A percentile compares a stretch with the other conserved stretches of the same genome.
Evolutionary conservation across 2,888 invertebrate species (phyloP).

Genomic region (Athetis lepigone): DNA sequence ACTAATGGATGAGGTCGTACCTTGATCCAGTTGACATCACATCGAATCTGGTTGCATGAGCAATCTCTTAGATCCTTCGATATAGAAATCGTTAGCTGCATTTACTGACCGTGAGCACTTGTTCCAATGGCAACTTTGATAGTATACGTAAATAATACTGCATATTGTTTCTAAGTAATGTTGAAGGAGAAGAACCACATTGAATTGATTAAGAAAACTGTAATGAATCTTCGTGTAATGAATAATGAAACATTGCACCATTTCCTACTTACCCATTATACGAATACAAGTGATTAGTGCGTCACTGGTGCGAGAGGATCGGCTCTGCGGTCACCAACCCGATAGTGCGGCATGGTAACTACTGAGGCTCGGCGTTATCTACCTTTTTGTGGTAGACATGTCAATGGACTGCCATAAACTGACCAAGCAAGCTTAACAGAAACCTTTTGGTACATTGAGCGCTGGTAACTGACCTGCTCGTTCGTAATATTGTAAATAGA

Average conservation of each 20-base stretch:
- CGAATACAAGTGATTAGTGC: slow-evolving; percentile 34
- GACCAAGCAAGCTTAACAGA: slow-evolving; percentile 7
- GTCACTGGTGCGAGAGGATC: slow-evolving; percentile 25
- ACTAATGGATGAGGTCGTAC: slow-evolving; percentile 82
- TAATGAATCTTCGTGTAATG: slow-evolving; percentile 49
- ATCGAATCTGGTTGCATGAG: slow-evolving; percentile 71
- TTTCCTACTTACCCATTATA: slow-evolving; percentile 32
- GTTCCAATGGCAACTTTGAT: slow-evolving; percentile 34
- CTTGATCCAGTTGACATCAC: slow-evolving; percentile 84
- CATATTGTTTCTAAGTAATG: slow-evolving; percentile 5
- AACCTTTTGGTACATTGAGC: slow-evolving; percentile 10
- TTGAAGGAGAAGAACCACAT: slow-evolving; percentile 17
- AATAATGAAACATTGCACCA: slow-evolving; percentile 47
- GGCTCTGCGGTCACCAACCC: slow-evolving; percentile 42
- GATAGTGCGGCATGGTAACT: slow-evolving; percentile 8
- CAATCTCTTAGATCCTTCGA: slow-evolving; percentile 64
- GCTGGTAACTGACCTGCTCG: background rate
- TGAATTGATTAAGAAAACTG: slow-evolving; percentile 41
- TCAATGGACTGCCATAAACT: slow-evolving; percentile 28
- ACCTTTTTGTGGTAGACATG: slow-evolving; percentile 23
- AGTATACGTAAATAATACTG: background rate
- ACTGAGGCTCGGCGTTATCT: slow-evolving; percentile 11
- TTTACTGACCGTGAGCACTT: slow-evolving; percentile 24
- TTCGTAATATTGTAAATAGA: background rate
- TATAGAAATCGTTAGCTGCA: slow-evolving; percentile 53